Evolutionary conservation across 30 jellyfish, hydroid and myxozoan genomes (phyloP), one percentile per base, ranked within the genome.

Genomic region (Hydra vulgaris): DNA sequence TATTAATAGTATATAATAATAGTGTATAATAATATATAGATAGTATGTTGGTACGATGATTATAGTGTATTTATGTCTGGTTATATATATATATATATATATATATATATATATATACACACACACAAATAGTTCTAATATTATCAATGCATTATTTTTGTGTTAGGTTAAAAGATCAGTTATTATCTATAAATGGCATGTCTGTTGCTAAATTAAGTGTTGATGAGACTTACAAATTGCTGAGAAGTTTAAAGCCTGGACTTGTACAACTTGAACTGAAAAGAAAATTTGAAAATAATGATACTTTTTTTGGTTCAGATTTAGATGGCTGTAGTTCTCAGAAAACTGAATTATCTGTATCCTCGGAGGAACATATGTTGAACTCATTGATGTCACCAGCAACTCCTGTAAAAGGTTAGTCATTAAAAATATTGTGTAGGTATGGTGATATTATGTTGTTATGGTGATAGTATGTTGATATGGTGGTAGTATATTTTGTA

Each of bases 331-430:
- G 12, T 40, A 40, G 61, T 40, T 40, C 61, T 40, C 21, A 26
- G 17, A 72, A 84, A 85, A 70, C 89, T 91, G 68, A 55, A 69
- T 22, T 15, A 26, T 5, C 61, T 25, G 83, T n/a, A 17, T 15
- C 83, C 18, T 87, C 18, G 84, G 68, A 53, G 87, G 85, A 66
- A 71, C 79, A 21, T 81, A 82, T 7, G 18, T 81, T 17, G 26
- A 75, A 95, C 18, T 92, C 85, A 21, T 74, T 90, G 77, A 90
- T 90, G 97, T 85, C 97, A 7, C 97, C 97, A 7, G 97, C 97
- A 25, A 76, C 87, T 27, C 96, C 87, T 22, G 18, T 75, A 24
- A 18, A 75, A 7, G 83, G 83, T 75, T 25, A 75, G 8, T 40
- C n/a, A n/a, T n/a, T n/a, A n/a, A n/a, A n/a, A n/a, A n/a, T n/a